Evolutionary conservation across 2,113 vertebrate genomes (phyloP), one percentile per base, ranked within the genome.

Genomic region (Leptosomus discolor): DNA sequence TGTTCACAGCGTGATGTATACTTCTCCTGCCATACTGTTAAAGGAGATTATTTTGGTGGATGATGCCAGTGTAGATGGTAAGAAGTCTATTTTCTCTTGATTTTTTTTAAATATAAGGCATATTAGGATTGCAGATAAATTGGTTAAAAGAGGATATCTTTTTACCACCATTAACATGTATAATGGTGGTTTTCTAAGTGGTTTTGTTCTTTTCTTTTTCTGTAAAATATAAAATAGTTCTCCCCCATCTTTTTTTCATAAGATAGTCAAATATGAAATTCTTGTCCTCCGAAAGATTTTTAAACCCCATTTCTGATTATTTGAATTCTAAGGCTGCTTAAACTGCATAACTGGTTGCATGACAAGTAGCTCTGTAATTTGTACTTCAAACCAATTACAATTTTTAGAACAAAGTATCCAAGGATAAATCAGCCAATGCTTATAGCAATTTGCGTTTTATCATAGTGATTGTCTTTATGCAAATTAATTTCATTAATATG

Each of bases 21-120:
- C 99, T 32, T 99, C 99, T 54, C 99, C 99, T 36, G 98, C 99
- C 75, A 98, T 99, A 63, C 98, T 99, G 94, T 99, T 99, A 73
- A 99, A 99, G 96, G 99, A 99, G 98, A 98, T 99, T 96, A 99
- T 99, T 98, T 98, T 99, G 97, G 99, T 99, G 97, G 99, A 99
- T 74, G 99, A 99, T 93, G 99, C 99, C 97, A 99, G 99, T 93
- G 94, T 96, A 90, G 99, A 99, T 77, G 99, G 99, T 99, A 99
- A 99, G 96, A 85, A 80, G 54, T 48, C 34, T 81, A 8, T 37
- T 91, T 89, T 78, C 1, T 6, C 9, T 39, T 43, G 8, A 17
- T 39, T 68, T 63, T 27, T 19, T 34, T 30, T 37, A 14, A 7
- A 27, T 70, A 53, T 39, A 82, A 76, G 24, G 8, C 1, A 5